Conservation (phyloP, 1,140 invertebrate genomes). For the Maniola jurtina region DNA sequence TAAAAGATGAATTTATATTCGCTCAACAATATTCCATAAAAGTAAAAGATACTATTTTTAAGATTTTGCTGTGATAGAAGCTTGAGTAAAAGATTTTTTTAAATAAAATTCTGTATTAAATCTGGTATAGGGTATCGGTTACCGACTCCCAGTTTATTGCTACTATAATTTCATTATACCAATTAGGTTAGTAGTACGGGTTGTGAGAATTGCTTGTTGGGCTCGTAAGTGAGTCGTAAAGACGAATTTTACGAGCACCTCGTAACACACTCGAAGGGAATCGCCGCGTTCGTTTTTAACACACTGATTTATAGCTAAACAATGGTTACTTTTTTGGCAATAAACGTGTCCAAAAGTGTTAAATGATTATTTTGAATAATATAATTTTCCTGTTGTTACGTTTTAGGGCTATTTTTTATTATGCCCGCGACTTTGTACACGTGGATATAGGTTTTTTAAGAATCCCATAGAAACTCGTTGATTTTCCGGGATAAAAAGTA, state of each 20-base stretch:
- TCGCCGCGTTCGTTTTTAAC: background rate
- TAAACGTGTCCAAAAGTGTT: background rate
- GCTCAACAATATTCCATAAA: no score
- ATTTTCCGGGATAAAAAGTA: no score
- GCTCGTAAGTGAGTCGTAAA: constrained; percentile 57
- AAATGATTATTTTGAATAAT: background rate
- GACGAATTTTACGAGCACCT: constrained; percentile 50
- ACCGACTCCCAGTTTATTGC: constrained; percentile 36
- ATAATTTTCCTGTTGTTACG: no score
- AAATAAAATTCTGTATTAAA: no score
- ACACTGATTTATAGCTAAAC: background rate
- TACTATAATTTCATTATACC: constrained; percentile 66
- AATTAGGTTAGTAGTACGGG: constrained; percentile 70
- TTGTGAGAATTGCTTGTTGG: constrained; percentile 47
- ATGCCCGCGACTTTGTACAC: no score
- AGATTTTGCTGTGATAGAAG: no score
- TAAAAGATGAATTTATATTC: no score
- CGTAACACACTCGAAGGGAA: constrained; percentile 9
- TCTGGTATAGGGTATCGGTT: background rate
- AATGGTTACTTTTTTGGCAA: no score
- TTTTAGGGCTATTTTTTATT: no score
- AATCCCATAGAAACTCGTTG: no score
- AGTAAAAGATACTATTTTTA: no score
- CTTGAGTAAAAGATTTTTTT: background rate
- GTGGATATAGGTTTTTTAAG: no score